Evolutionary conservation across 2,797 vertebrate species (phyloP).

Genomic region (Microchirus variegatus): DNA sequence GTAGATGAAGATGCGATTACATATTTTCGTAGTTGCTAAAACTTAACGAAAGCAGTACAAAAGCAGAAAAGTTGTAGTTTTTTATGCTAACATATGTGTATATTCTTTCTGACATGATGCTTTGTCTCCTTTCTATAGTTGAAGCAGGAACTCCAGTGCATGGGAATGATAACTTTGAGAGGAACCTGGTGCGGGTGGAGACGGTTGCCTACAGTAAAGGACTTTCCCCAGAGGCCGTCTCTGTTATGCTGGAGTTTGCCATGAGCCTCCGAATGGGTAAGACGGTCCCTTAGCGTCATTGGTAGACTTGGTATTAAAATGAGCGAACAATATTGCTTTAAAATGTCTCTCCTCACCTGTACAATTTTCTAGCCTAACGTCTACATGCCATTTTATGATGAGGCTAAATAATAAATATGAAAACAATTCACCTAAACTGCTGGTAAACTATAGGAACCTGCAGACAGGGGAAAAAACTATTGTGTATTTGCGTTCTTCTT

Average conservation of each 20-base stretch:
- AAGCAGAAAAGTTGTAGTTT: not conserved
- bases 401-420: not conserved
- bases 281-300: constrained; percentile 5
- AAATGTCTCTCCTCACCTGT: too few relatives aligned
- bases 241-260: constrained; percentile 84
- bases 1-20: too few relatives aligned
- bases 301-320: not conserved
- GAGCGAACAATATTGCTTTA: too few relatives aligned
- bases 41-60: too few relatives aligned
- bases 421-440: not conserved
- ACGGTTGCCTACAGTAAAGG: constrained; percentile 82
- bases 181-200: constrained; percentile 85
- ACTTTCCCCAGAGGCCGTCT: constrained; percentile 84
- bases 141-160: constrained; percentile 64
- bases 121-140: constrained; percentile 67
- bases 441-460: not conserved
- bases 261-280: constrained; percentile 91
- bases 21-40: too few relatives aligned
- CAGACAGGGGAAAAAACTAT: not conserved
- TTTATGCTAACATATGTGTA: not conserved
- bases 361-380: too few relatives aligned
- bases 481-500: not conserved
- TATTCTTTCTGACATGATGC: not conserved
- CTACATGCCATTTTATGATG: not conserved
- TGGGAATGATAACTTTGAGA: constrained; percentile 78